Conservation (phyloP, 1,140 invertebrate species). For the Solenopsis invicta region DNA sequence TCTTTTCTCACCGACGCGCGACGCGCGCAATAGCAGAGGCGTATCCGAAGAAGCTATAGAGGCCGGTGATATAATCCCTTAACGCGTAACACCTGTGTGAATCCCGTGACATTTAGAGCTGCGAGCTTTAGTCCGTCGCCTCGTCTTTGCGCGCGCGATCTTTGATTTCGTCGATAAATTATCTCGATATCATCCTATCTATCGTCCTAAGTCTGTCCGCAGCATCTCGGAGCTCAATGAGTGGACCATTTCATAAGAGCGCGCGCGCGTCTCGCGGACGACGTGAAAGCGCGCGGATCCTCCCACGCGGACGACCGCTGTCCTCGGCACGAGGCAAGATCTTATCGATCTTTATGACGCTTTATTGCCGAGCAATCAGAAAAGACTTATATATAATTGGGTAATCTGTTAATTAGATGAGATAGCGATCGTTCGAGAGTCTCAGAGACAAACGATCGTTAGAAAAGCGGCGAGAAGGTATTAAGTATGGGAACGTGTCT, state of each 20-base stretch:
- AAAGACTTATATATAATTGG: constrained; percentile 14
- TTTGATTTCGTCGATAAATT: constrained; percentile 62
- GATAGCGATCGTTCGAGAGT: constrained; percentile 9
- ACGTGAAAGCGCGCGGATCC: constrained; percentile 35
- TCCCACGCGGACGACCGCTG: constrained; percentile 1
- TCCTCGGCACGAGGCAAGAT: constrained; percentile 1
- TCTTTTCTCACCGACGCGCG: neutral
- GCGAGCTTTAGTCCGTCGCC: constrained; percentile 30
- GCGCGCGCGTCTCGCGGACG: neutral
- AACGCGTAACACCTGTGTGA: constrained; percentile 81
- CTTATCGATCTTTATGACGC: constrained; percentile 32
- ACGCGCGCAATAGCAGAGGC: neutral
- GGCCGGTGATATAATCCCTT: constrained; percentile 79
- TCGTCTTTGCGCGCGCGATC: constrained; percentile 66
- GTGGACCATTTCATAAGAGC: constrained; percentile 20
- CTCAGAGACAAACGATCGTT: constrained; percentile 11
- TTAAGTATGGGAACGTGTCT: neutral
- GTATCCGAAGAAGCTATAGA: constrained; percentile 42
- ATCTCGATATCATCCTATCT: neutral
- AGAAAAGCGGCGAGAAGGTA: neutral
- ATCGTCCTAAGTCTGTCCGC: too few species aligned
- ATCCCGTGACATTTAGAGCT: constrained; percentile 81
- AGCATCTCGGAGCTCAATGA: neutral
- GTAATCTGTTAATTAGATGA: constrained; percentile 34
- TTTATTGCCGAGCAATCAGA: constrained; percentile 7